Percentiles rank a stretch among this genome's conserved stretches.
Evolutionary conservation across 1,140 invertebrate genomes (phyloP).

Genomic region (Eupristina koningsbergeri): DNA sequence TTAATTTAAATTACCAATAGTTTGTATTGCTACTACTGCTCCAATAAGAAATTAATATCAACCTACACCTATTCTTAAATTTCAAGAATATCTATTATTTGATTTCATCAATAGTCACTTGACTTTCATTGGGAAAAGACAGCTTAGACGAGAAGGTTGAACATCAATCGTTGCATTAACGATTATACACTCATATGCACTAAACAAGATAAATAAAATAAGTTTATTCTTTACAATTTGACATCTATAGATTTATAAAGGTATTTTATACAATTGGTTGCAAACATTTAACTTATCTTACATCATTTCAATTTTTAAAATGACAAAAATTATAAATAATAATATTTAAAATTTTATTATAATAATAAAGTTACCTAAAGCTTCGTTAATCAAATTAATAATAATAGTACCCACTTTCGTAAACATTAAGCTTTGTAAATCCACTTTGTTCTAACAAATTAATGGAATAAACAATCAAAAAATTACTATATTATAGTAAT

Average conservation of each 20-base stretch:
- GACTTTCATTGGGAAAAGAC: background rate
- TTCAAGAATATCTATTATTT: conserved; percentile 10
- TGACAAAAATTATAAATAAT: background rate
- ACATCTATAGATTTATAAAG: conserved; percentile 8
- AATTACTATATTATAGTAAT: conserved; percentile 3
- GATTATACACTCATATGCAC: background rate
- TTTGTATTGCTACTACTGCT: conserved; percentile 10
- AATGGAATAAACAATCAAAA: background rate
- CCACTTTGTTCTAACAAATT: background rate
- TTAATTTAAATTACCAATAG: conserved; percentile 6
- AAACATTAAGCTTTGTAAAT: background rate
- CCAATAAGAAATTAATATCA: conserved; percentile 9
- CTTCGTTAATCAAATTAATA: too few relatives aligned
- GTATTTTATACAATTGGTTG: background rate
- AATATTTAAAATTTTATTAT: background rate
- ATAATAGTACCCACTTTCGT: conserved; percentile 14
- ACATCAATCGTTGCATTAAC: conserved; percentile 7
- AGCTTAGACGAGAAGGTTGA: conserved; percentile 32
- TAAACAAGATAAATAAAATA: background rate
- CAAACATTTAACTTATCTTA: background rate
- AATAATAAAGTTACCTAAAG: too few relatives aligned
- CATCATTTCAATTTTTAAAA: background rate
- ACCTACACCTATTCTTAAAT: conserved; percentile 11
- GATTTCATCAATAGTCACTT: background rate
- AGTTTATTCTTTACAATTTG: background rate